Evolutionary conservation across 2,113 vertebrate genomes (phyloP), one percentile per base, ranked within the genome.

Genomic region (Phasianus colchicus): DNA sequence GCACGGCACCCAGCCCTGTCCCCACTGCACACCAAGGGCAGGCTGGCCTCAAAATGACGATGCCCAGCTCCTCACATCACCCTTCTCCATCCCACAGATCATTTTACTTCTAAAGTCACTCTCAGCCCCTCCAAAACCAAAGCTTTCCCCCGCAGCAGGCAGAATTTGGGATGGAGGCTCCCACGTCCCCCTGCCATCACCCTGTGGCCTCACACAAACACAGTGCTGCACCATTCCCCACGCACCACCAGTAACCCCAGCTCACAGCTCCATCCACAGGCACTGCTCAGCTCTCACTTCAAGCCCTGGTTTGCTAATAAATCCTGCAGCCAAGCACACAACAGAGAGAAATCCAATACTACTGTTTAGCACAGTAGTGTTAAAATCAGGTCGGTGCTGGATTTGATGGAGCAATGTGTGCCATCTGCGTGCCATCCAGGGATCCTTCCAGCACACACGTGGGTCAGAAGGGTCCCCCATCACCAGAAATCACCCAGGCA

Each of bases 1-100:
- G 52, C 52, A 5, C 5, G 52, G 52, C 52, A 54, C 66, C 83
- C 27, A 42, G 42, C 30, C 43, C n/a, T 21, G 3, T 17, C 47
- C 57, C 34, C 54, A 10, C 10, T 19, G 1, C n/a, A 0, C 6
- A 0, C 20, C 3, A 13, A n/a, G 13, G 27, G 34, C 11, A 1
- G 6, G 22, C 60, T 54, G 52, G 7, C 32, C 27, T 54, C 40
- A 42, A 19, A 8, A 9, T 0, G 0, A 2, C 69, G 73, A 83
- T 9, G 45, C 42, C 70, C 47, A 3, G 16, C 4, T 8, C 10
- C 22, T 38, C 24, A 25, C 34, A 61, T 6, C 60, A 17, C 24
- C 36, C 36, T 61, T 61, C 58, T 36, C 58, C 24, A 17, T 25
- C 36, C 36, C 10, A 16, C 22, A 27, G 36, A 34, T 38, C 13